These are phyloP conservation scores for Meriones unguiculatus DNA, from an alignment of 2,113 vertebrate genomes.

Conservation along the genomic window DNA sequence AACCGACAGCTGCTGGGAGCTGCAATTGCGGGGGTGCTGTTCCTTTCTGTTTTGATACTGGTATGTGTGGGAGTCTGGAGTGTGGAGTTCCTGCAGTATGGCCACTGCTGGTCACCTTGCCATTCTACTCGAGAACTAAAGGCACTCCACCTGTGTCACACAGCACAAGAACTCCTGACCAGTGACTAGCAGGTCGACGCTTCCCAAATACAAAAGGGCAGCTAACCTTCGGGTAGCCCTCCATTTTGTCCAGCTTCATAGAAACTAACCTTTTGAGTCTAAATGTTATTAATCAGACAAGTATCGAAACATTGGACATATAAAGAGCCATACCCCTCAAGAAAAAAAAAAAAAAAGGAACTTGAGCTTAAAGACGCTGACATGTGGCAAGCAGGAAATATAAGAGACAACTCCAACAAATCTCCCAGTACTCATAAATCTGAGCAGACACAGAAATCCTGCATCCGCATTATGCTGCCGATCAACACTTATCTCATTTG, in stretches of 20 bases:
- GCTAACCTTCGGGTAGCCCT: background rate
- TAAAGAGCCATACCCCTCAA: background rate
- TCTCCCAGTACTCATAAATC: background rate
- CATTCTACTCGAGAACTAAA: background rate
- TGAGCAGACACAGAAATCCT: background rate
- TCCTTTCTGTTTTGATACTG: background rate
- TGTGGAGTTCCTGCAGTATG: background rate
- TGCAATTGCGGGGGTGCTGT: fast-evolving
- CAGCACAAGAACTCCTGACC: background rate
- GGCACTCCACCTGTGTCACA: background rate
- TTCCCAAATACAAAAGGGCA: background rate
- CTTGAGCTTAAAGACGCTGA: background rate
- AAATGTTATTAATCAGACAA: background rate
- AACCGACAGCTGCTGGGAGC: background rate
- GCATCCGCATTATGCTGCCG: background rate
- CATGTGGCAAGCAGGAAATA: background rate
- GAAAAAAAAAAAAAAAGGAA: background rate
- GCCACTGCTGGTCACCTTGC: background rate
- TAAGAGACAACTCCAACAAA: background rate
- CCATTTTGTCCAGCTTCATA: background rate
- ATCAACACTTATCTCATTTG: background rate
- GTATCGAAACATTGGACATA: background rate
- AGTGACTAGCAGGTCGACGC: background rate
- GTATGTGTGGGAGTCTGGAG: background rate
- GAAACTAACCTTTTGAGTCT: background rate